Base-by-base conservation (phyloP, 2,797 vertebrate species). In the Crenuchus spilurus region DNA sequence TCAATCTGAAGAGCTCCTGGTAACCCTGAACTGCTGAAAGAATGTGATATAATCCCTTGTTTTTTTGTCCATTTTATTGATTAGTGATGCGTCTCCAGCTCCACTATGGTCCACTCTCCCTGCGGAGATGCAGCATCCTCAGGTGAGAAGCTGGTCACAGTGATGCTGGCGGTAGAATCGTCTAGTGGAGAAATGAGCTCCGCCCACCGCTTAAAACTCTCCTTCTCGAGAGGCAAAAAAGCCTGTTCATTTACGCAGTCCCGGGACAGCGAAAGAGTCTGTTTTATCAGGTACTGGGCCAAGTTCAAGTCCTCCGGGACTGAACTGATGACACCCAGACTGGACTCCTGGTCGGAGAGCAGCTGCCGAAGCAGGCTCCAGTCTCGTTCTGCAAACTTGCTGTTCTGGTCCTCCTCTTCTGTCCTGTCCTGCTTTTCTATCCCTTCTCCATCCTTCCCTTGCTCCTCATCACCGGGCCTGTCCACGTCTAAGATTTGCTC, bases 41-140 rank as follows among this genome's bases (percentile, higher is more conserved):
- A 62, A n/a, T 3, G 8, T 10, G 41, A 46, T 77, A 72, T 24
- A 1, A 48, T 67, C 72, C 58, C 54, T 18, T 9, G 9, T 2
- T 33, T n/a, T 2, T 33, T n/a, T 33, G 16, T 57, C 30, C 30
- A 10, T 18, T 57, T 57, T n/a, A n/a, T n/a, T 58, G 61, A 74
- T 95, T 93, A 99, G 84, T 99, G 98, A 87, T 99, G 96, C 5
- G 98, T 99, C 92, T 99, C 98, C 86, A 99, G 91, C 86, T 99
- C 96, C 82, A 99, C 94, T 66, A 99, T 99, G 89, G 97, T 99
- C 97, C 98, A 99, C 89, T 99, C 97, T 67, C 96, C 98, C 86
- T 97, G 96, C 26, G 97, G 98, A 55, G 98, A 99, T 0, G 94
- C 95, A 74, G 96, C 96, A 33, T 98, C 96, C 88, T 98, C 96